These are phyloP conservation scores for Rotaria magnacalcarata DNA, from an alignment of 2,888 invertebrate genomes.

Conservation along the genomic window DNA sequence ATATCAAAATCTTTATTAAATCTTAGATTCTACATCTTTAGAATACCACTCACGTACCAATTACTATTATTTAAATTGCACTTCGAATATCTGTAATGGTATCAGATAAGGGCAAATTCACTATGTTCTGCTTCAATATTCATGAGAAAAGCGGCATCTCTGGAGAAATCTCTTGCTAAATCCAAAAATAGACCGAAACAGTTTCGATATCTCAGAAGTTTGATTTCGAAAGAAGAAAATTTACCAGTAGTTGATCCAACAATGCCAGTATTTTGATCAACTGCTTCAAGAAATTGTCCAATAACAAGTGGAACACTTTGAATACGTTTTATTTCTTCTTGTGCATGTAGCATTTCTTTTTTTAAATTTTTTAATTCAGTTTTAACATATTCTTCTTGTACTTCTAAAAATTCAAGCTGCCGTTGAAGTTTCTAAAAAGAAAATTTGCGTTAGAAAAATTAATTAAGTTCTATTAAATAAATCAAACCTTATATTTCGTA, in stretches of 20 bases:
- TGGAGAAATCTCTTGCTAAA: too few relatives aligned
- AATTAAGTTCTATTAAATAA: not conserved
- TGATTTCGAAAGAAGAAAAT: not conserved
- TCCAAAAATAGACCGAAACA: too few relatives aligned
- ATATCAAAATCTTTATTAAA: too few relatives aligned
- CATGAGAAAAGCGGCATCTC: too few relatives aligned
- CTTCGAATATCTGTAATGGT: too few relatives aligned
- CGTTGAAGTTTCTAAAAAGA: constrained; percentile 63
- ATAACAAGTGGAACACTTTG: constrained; percentile 97
- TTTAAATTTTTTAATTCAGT: constrained; percentile 97
- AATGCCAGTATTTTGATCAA: constrained; percentile 97
- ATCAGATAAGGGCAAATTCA: too few relatives aligned
- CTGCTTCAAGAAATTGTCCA: constrained; percentile 96
- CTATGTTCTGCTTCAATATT: too few relatives aligned
- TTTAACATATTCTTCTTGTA: constrained; percentile 98
- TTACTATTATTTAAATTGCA: too few relatives aligned
- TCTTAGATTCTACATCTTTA: too few relatives aligned
- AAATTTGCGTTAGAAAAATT: too few relatives aligned
- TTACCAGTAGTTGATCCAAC: constrained; percentile 87
- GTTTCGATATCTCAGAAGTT: too few relatives aligned
- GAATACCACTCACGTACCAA: too few relatives aligned
- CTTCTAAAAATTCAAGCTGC: constrained; percentile 90
- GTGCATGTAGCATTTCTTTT: constrained; percentile 96
- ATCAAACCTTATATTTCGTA: constrained; percentile 43
- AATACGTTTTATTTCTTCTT: constrained; percentile 85